These are phyloP conservation scores for Dolichoris vasculosae DNA, from an alignment of 1,140 invertebrate species.

Conservation along the genomic window DNA sequence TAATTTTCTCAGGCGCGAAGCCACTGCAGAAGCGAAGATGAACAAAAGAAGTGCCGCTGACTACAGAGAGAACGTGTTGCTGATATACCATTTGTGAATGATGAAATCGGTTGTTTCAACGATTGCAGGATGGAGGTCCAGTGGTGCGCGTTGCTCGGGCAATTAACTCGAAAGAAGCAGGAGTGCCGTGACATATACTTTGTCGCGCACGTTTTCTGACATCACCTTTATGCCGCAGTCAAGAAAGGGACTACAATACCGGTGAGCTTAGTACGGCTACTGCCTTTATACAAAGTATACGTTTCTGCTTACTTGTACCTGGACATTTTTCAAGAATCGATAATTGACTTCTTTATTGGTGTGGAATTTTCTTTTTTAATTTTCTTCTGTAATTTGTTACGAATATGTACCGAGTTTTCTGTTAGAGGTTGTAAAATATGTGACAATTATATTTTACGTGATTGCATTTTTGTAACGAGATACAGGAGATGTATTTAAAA, in stretches of 20 bases:
- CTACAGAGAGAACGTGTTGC: not conserved
- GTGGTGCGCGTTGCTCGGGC: slow-evolving; percentile 40
- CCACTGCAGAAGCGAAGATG: too few relatives aligned
- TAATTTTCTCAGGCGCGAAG: too few relatives aligned
- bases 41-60: too few relatives aligned
- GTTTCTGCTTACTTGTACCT: not conserved
- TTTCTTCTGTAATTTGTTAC: too few relatives aligned
- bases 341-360: slow-evolving; percentile 41
- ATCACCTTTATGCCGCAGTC: not conserved
- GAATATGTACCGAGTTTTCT: too few relatives aligned
- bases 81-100: slow-evolving; percentile 12
- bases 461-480: too few relatives aligned
- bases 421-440: too few relatives aligned
- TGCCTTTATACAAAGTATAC: too few relatives aligned
- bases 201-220: slow-evolving; percentile 65
- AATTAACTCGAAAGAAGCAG: slow-evolving; percentile 70
- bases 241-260: not conserved
- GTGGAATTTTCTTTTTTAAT: too few relatives aligned
- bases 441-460: too few relatives aligned
- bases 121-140: slow-evolving; percentile 57
- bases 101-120: slow-evolving; percentile 64
- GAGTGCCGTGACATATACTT: slow-evolving; percentile 72
- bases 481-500: too few relatives aligned
- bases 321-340: slow-evolving; percentile 20
- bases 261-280: not conserved